These are phyloP conservation scores for Melanostoma mellinum DNA, from an alignment of 2,888 invertebrate species.

Conservation along the genomic window DNA sequence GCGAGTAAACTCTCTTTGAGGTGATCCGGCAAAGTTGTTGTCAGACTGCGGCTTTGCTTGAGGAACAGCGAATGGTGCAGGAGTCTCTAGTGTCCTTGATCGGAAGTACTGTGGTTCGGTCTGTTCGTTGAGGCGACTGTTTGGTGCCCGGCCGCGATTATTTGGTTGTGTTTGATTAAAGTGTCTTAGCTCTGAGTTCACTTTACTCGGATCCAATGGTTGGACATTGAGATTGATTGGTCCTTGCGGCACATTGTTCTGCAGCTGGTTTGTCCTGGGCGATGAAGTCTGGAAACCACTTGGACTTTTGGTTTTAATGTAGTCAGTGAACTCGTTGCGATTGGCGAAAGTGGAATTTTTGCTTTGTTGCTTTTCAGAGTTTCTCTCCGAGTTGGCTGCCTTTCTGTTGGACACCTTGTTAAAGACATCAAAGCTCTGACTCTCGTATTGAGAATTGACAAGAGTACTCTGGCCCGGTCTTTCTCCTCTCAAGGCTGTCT, in stretches of 20 bases:
- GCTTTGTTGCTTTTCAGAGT: conserved; percentile 73
- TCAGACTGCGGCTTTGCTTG: conserved; percentile 27
- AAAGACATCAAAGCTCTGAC: conserved; percentile 70
- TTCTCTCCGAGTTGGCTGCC: conserved; percentile 75
- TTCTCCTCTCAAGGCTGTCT: conserved; percentile 73
- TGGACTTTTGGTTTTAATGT: conserved; percentile 76
- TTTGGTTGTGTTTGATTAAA: conserved; percentile 59
- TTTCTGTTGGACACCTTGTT: conserved; percentile 69
- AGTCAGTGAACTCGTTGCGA: conserved; percentile 79
- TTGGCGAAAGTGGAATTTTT: conserved; percentile 78
- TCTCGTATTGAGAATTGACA: conserved; percentile 72
- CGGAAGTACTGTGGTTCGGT: conserved; percentile 60
- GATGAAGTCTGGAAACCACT: conserved; percentile 66
- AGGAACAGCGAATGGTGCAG: conserved; percentile 52
- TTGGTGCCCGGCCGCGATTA: conserved; percentile 44
- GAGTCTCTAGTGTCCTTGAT: conserved; percentile 48
- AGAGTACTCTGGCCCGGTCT: conserved; percentile 56
- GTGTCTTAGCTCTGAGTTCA: conserved; percentile 46
- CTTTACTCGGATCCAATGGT: conserved; percentile 51
- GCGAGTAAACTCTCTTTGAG: conserved; percentile 13
- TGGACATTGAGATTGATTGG: conserved; percentile 54
- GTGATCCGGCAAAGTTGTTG: conserved; percentile 7
- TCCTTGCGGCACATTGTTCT: conserved; percentile 58
- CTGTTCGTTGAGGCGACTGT: conserved; percentile 59
- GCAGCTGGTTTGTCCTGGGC: conserved; percentile 74